Conservation (phyloP, 2,888 invertebrate species). For the Himalopsyche tibetana region DNA sequence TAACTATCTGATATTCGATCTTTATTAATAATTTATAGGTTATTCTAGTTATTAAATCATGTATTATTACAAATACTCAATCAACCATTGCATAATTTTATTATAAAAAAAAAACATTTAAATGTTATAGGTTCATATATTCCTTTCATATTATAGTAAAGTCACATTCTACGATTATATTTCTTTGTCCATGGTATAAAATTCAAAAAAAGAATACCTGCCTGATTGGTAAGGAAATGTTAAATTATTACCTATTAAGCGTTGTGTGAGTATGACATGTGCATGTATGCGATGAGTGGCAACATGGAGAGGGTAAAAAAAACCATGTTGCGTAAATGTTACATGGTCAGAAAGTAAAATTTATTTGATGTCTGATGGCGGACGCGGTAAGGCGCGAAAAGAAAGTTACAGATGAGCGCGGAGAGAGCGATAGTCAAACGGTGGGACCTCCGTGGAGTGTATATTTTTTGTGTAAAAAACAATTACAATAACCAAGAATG, state of each 20-base stretch:
- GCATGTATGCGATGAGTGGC: not conserved
- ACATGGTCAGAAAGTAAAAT: constrained; percentile 65
- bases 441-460: not conserved
- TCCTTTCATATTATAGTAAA: no score
- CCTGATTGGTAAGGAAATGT: not conserved
- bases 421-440: constrained; percentile 21
- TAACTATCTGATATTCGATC: no score
- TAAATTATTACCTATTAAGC: constrained; percentile 15
- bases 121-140: no score
- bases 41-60: no score
- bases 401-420: constrained; percentile 59
- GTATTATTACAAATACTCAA: no score
- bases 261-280: constrained; percentile 7
- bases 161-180: no score
- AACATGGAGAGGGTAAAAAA: constrained; percentile 18
- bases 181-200: not conserved
- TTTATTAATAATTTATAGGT: no score
- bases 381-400: constrained; percentile 55
- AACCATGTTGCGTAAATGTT: constrained; percentile 64
- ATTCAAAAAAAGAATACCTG: constrained; percentile 3
- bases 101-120: no score
- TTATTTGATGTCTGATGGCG: constrained; percentile 52
- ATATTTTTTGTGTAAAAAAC: no score
- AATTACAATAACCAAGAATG: no score
- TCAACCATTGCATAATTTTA: no score